phyloP scores from a whole-genome alignment of 2,797 vertebrate species.

The Phoebastria nigripes region DNA sequence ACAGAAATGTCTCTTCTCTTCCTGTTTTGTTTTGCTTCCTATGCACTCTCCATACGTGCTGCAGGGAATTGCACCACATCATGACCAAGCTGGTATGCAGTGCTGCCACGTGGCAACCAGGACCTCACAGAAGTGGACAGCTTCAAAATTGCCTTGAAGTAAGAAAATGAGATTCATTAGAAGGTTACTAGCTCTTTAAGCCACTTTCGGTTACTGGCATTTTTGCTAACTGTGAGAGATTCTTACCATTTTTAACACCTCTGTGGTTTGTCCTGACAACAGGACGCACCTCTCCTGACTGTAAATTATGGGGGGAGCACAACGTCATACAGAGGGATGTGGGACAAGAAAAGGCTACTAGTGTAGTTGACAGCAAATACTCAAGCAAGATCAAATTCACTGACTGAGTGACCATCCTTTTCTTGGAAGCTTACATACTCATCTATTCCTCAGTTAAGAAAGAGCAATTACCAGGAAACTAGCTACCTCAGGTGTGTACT shows the following conservation, averaged over 20 bases:
- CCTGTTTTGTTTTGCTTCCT: not conserved
- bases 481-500: not conserved
- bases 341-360: not conserved
- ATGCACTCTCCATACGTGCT: rapidly evolving
- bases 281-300: not conserved
- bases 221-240: not conserved
- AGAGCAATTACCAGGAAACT: not conserved
- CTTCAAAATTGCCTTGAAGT: not conserved
- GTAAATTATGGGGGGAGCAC: not conserved
- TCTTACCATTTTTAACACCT: not conserved
- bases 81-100: rapidly evolving
- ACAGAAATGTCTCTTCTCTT: not conserved
- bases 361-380: not conserved
- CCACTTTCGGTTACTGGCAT: not conserved
- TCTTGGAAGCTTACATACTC: not conserved
- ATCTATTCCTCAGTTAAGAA: not conserved
- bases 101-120: not conserved
- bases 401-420: not conserved
- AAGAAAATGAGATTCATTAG: not conserved
- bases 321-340: not conserved
- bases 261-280: not conserved
- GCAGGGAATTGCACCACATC: not conserved
- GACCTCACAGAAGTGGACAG: not conserved
- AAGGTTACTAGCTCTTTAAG: not conserved
- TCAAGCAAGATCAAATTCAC: not conserved